Evolutionary conservation across 2,797 vertebrate species (phyloP), one percentile per base, ranked within the genome.

Genomic region (Tapera naevia): DNA sequence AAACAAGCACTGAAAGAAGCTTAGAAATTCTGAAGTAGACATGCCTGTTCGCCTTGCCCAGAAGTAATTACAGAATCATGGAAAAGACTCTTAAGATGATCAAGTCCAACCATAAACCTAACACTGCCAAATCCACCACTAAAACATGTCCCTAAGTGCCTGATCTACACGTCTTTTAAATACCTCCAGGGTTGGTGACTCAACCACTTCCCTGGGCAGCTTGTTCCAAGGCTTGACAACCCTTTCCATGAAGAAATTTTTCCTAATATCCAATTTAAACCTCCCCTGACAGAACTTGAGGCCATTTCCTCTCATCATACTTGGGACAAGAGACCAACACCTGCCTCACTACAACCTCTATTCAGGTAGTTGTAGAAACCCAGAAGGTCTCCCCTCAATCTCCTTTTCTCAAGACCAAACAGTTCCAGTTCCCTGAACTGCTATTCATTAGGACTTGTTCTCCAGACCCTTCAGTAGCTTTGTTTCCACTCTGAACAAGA

Each of bases 401-500:
- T 54, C 25, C 27, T 83, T 16, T 45, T 33, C 25, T 80, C 17
- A 30, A 66, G 24, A 0, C 25, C 33, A 28, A 74, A 66, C 4
- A 6, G 4, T 2, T 4, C 5, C 27, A 53, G 11, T 4, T 86
- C 8, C 2, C 21, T 46, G 33, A 89, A 43, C 10, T 0, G 2
- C 32, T 58, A 22, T 17, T 66, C 33, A 16, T 3, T 3, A 32
- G 5, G 16, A 45, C 21, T 58, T 71, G 14, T 35, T 3, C 17
- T 85, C 21, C 3, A 72, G n/a, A n/a, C 9, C 3, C 5, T 14
- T 50, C 21, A 50, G 16, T 21, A 80, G 11, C 9, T 61, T 21
- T 0, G 0, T 13, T 37, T 12, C 28, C 10, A 14, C 39, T 48
- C 25, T 32, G 18, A 33, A 22, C 28, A 7, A 0, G 0, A 13